Evolutionary conservation across 1,140 invertebrate genomes (phyloP), one percentile per base, ranked within the genome.

Genomic region (Aphidius ervi): DNA sequence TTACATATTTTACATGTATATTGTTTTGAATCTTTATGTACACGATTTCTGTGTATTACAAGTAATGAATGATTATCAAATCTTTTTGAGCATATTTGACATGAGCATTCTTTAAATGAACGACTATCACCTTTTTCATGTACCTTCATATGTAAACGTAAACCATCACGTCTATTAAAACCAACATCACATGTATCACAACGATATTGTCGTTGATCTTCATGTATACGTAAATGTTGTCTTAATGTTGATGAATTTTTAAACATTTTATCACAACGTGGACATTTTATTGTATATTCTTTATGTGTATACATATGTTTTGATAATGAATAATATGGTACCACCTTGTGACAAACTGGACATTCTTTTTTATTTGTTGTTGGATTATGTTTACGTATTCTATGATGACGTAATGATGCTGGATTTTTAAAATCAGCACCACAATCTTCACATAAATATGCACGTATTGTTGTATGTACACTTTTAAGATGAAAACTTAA

Each of bases 301-400:
- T 79, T 80, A 52, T 80, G 78, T 0, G 78, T 80, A 23, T 79
- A 76, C 78, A 79, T 80, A 23, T 80, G 78, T 40, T 80, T 80
- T 0, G 77, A 79, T 31, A 80, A 68, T 57, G 77, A 77, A 46
- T 80, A 80, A 62, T 77, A 76, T 2, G 77, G 78, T 9, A 80
- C 72, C 60, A 80, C 54, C 56, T 80, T 80, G 37, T 73, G 70
- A 42, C 78, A 80, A 37, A 79, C 76, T 4, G 63, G 64, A 63
- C 77, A 80, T 52, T 79, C 76, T 1, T 75, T 66, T 56, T 78
- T 79, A 56, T 78, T 79, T 1, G 75, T 72, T 3, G 70, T 61
- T 2, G 75, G 69, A 48, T 77, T 75, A 61, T 79, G 78, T 53
- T 79, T 80, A 20, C 78, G 65, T n/a, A 80, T 78, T 55, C 73